A percentile compares a stretch with the other conserved stretches of the same genome.
These are phyloP conservation scores for Zaprionus inermis DNA, from an alignment of 1,140 invertebrate genomes.

Conservation along the genomic window DNA sequence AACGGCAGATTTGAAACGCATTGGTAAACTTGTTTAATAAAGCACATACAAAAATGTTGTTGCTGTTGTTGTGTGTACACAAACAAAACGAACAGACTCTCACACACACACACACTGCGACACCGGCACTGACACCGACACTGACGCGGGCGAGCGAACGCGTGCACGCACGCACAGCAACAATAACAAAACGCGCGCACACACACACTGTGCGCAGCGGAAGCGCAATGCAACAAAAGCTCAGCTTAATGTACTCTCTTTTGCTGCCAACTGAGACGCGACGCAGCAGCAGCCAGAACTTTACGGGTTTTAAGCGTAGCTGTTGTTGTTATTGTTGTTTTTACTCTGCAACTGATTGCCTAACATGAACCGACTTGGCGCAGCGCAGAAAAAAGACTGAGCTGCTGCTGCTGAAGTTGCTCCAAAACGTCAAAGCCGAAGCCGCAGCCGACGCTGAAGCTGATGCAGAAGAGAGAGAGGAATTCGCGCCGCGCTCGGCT, in stretches of 20 bases:
- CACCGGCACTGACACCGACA: slow-evolving; percentile 21
- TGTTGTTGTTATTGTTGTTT: background rate
- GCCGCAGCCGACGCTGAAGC: slow-evolving; percentile 40
- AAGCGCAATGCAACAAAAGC: slow-evolving; percentile 45
- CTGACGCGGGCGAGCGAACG: slow-evolving; percentile 10
- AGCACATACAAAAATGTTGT: background rate
- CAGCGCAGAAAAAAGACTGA: slow-evolving; percentile 73
- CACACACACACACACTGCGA: slow-evolving; percentile 22
- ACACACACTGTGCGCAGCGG: slow-evolving; percentile 16
- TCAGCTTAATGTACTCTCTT: slow-evolving; percentile 24
- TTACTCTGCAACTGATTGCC: slow-evolving; percentile 15
- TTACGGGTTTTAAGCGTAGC: slow-evolving; percentile 9
- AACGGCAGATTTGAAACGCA: slow-evolving; percentile 64
- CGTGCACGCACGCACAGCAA: slow-evolving; percentile 23
- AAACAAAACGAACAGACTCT: slow-evolving; percentile 3
- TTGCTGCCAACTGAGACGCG: slow-evolving; percentile 30
- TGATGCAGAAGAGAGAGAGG: slow-evolving; percentile 47
- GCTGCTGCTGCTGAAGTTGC: slow-evolving; percentile 55
- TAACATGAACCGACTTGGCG: slow-evolving; percentile 56
- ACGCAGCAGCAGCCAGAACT: slow-evolving; percentile 56
- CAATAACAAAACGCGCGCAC: slow-evolving; percentile 35
- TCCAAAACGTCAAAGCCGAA: slow-evolving; percentile 42
- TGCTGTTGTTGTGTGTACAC: slow-evolving; percentile 17
- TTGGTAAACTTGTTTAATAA: slow-evolving; percentile 72
- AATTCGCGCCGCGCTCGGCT: slow-evolving; percentile 23